Evolutionary conservation across 2,113 vertebrate species (phyloP).

Genomic region (Python bivittatus): DNA sequence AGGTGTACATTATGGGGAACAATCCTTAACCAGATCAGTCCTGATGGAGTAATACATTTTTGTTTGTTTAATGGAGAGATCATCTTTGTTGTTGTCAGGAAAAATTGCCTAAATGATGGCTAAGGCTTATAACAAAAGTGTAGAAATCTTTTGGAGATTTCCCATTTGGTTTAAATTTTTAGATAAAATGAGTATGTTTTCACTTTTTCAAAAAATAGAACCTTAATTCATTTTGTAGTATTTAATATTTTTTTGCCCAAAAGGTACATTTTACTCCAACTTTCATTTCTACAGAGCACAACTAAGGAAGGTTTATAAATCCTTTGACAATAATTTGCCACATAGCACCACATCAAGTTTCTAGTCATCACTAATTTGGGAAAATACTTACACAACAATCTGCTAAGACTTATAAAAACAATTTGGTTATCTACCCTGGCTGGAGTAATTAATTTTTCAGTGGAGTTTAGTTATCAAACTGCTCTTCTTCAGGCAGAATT

Average conservation of each 20-base stretch:
- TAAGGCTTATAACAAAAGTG: neutral
- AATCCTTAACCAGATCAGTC: neutral
- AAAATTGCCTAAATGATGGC: neutral
- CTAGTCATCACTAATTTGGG: neutral
- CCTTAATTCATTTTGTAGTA: neutral
- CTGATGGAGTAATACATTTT: neutral
- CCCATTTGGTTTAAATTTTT: neutral
- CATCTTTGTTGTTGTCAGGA: neutral
- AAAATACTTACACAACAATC: neutral
- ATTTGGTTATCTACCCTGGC: neutral
- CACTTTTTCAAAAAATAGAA: neutral
- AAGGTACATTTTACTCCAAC: rapidly evolving
- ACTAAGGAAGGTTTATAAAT: neutral
- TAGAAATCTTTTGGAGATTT: neutral
- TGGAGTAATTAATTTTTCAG: neutral
- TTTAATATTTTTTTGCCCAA: neutral
- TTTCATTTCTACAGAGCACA: neutral
- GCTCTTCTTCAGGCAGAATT: neutral
- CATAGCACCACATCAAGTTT: neutral
- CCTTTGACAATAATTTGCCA: neutral
- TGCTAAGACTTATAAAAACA: neutral
- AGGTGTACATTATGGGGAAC: neutral
- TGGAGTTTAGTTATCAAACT: neutral
- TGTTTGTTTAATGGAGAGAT: neutral
- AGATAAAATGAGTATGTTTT: neutral